Evolutionary conservation across 2,113 vertebrate species (phyloP), one percentile per base, ranked within the genome.

Genomic region (Nasalis larvatus): DNA sequence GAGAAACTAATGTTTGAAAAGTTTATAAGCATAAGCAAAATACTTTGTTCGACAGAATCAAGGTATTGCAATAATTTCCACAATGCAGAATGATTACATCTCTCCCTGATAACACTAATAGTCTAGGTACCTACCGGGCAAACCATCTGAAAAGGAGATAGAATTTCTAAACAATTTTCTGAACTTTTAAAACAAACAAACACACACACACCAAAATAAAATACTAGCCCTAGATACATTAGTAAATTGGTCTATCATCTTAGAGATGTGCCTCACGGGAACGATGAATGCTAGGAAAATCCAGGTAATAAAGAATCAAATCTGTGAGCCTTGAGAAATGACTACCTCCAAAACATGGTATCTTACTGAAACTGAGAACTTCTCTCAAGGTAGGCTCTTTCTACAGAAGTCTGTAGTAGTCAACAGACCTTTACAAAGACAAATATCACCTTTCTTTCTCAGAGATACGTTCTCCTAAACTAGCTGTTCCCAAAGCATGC

Each of bases 151-250:
- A 91, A 93, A 96, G 40, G 10, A 71, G 14, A 17, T 32, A 8
- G 16, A 35, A 76, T 85, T 89, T 92, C 54, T 56, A 76, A 74
- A 86, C 32, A 63, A 87, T 32, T 16, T 85, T 89, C 69, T 86
- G 27, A 93, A 82, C 30, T 89, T 97, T 80, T 18, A 89, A 89
- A 92, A 77, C 7, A 94, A 80, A 89, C 76, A 6, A 10, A 85
- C 76, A 54, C 7, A 54, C 52, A 6, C 9, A 85, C 12, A 92
- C n/a, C 25, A 80, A 81, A 91, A 89, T 66, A 85, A 73, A 93
- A 71, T 21, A 66, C 11, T 8, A 49, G 37, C 32, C 47, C 18
- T 71, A 56, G 13, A 45, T 21, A 12, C 11, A 74, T 49, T 63
- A 49, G 32, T 76, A 84, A 60, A 86, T 4, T 45, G 35, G 23